Base-by-base conservation (phyloP, 2,888 invertebrate genomes). In the Spisula subtruncata region DNA sequence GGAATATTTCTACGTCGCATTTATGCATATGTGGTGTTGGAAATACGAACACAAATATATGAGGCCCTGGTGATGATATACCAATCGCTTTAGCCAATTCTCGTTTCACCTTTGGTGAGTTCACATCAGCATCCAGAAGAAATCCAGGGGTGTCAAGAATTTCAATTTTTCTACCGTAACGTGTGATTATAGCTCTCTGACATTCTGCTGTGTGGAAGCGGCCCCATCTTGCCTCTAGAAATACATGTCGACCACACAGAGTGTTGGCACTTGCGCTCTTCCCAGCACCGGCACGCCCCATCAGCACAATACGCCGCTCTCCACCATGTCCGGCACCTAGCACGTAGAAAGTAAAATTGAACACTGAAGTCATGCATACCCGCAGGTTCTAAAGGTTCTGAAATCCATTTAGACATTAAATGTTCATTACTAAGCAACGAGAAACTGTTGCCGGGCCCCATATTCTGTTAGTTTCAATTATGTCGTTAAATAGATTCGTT, bases 11-110 rank as follows among this genome's bases (percentile, higher is more conserved):
- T 25, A 91, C 88, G 79, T 92, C 92, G 83, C 92, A 92, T 60
- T 89, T 92, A 83, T 92, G 92, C 92, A 92, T 91, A 85, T 92
- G 92, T 32, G 92, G 91, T 20, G 90, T 91, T n/a, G 92, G 92
- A 48, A 91, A 92, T 20, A 92, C 92, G 81, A 92, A 92, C 75
- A 89, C 91, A 86, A 92, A 92, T 8, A 92, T 84, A 88, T 92
- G 92, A 14, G 92, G 91, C 32, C 92, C 92, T 4, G 92, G 92
- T n/a, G 92, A 89, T 0, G 89, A 89, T 54, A 92, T 85, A 16
- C 92, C 92, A 29, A 92, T 91, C 10, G 71, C 41, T 82, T 92
- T 92, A 4, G 91, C 89, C 35, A 92, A 89, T 80, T 92, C 92
- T 46, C 91, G 81, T 75, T 89, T 92, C 46, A 91, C 89, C 81